Evolutionary conservation across 1,140 invertebrate genomes (phyloP).

Genomic region (Spodoptera frugiperda): DNA sequence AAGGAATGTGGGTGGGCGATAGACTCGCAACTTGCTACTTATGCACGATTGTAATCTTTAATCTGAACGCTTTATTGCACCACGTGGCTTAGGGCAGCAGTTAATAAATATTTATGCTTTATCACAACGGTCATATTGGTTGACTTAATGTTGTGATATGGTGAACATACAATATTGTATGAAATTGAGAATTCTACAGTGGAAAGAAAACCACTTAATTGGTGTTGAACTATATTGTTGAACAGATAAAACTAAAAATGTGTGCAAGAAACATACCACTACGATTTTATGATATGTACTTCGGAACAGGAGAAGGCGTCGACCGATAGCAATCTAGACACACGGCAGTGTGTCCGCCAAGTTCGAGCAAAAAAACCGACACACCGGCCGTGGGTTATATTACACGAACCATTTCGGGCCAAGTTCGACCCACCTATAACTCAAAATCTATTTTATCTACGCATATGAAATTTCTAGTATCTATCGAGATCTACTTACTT

Average conservation of each 20-base stretch:
- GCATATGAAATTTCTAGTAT: too few relatives aligned
- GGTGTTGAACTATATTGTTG: not conserved
- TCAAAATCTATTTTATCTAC: too few relatives aligned
- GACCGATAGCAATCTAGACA: not conserved
- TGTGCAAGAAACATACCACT: not conserved
- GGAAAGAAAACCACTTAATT: not conserved
- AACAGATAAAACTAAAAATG: not conserved
- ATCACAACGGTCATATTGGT: too few relatives aligned
- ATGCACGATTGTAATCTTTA: conserved; percentile 30
- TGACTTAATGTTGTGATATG: too few relatives aligned
- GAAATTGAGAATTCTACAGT: not conserved
- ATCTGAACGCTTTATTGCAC: not conserved
- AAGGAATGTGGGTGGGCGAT: conserved; percentile 3
- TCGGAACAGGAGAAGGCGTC: not conserved
- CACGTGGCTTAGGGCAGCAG: not conserved
- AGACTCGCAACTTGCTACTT: conserved; percentile 18
- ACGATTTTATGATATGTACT: not conserved
- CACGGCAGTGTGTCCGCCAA: too few relatives aligned
- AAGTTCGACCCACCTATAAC: too few relatives aligned
- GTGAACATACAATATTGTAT: not conserved
- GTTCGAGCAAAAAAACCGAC: too few relatives aligned
- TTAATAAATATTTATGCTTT: conserved; percentile 1
- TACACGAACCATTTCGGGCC: too few relatives aligned
- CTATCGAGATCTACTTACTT: too few relatives aligned
- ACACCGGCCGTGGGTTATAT: too few relatives aligned